phyloP scores from a whole-genome alignment of 2,888 invertebrate genomes.

The Pilophorus perplexus region DNA sequence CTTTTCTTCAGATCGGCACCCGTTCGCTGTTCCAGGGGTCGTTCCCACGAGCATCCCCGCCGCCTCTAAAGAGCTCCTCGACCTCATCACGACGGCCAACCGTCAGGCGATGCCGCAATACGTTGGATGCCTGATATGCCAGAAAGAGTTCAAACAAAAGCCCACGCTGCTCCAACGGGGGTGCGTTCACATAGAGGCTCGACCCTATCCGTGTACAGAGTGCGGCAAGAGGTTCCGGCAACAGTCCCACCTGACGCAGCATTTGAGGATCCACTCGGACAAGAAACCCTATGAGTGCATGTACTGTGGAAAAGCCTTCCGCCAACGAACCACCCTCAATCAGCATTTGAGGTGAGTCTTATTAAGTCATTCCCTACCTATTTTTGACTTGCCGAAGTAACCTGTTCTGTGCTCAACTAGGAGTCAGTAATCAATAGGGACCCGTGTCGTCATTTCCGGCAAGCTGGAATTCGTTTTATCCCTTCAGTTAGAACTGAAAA shows the following conservation, averaged over 20 bases:
- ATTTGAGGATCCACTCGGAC: slow-evolving; percentile 30
- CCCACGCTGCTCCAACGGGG: slow-evolving; percentile 29
- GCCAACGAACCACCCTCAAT: slow-evolving; percentile 34
- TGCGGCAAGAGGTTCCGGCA: slow-evolving; percentile 31
- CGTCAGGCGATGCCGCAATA: slow-evolving; percentile 36
- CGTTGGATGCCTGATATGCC: slow-evolving; percentile 35
- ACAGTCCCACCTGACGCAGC: slow-evolving; percentile 34
- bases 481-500: too few species aligned
- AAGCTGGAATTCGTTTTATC: too few species aligned
- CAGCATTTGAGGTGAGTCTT: slow-evolving; percentile 35
- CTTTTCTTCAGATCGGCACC: not conserved
- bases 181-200: slow-evolving; percentile 33
- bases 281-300: slow-evolving; percentile 34
- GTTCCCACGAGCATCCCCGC: slow-evolving; percentile 22
- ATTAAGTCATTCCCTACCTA: too few species aligned
- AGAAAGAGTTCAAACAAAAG: slow-evolving; percentile 39
- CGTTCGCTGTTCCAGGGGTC: slow-evolving; percentile 15
- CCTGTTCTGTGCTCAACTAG: too few species aligned
- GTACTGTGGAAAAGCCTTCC: slow-evolving; percentile 34
- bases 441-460: too few species aligned
- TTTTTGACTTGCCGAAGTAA: too few species aligned
- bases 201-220: slow-evolving; percentile 31
- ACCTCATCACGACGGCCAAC: slow-evolving; percentile 32
- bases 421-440: too few species aligned
- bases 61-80: slow-evolving; percentile 31